Conservation (phyloP, 23 tunicate species). For the Botrylloides violaceus region DNA sequence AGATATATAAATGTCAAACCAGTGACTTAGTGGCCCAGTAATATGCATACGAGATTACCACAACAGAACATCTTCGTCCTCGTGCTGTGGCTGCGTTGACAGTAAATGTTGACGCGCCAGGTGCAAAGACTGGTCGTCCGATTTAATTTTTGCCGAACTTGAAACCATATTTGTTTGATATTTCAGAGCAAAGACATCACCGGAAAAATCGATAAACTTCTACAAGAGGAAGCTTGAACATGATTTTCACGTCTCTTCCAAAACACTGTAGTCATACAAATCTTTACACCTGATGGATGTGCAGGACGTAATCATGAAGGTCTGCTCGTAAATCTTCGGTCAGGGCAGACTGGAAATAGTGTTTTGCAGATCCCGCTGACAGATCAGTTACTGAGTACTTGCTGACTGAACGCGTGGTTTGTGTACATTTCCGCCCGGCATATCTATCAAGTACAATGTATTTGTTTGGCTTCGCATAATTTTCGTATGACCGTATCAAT, state of each 20-base stretch:
- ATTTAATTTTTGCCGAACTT: no score
- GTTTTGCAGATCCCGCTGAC: background rate
- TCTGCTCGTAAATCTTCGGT: background rate
- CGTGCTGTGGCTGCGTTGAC: no score
- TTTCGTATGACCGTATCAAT: no score
- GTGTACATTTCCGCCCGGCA: background rate
- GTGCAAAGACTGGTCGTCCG: no score
- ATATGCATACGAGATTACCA: no score
- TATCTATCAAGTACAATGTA: no score
- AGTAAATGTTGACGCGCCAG: no score
- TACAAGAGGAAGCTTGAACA: background rate
- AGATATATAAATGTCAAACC: no score
- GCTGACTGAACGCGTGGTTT: background rate
- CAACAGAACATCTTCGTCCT: no score
- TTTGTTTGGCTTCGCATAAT: no score
- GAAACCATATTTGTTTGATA: background rate
- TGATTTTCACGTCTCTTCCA: background rate
- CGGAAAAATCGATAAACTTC: slow-evolving; percentile 17
- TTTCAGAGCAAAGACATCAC: slow-evolving; percentile 23
- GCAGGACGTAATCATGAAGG: background rate
- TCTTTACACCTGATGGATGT: background rate
- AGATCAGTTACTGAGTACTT: background rate
- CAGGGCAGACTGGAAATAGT: background rate
- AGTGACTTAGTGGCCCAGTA: no score
- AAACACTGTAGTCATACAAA: background rate